A percentile compares a stretch with the other conserved stretches of the same genome.
Evolutionary conservation across 2,888 invertebrate species (phyloP).

Genomic region (Cerastoderma edule): DNA sequence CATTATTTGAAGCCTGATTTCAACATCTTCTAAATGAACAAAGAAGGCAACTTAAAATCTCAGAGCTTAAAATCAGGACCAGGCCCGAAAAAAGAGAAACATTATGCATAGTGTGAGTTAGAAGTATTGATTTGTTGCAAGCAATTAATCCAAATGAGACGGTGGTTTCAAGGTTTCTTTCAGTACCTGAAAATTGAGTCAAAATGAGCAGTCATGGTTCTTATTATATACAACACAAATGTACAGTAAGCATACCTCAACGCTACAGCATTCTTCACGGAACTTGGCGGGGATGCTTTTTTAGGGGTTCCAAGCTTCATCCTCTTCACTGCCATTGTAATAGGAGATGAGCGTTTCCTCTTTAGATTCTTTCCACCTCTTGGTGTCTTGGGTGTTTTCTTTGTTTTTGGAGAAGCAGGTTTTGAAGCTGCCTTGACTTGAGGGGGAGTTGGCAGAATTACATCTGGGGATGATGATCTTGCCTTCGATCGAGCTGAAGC

Average conservation of each 20-base stretch:
- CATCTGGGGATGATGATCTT: constrained; percentile 27
- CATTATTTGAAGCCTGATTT: no score
- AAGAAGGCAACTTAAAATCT: no score
- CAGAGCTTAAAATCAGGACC: no score
- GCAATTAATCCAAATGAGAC: no score
- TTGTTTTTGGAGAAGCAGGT: constrained; percentile 43
- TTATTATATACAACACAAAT: no score
- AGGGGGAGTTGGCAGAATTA: constrained; percentile 1
- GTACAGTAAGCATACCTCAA: constrained; percentile 33
- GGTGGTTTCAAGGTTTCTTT: no score
- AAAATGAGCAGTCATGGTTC: no score
- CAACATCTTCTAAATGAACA: no score
- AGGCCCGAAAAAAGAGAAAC: no score
- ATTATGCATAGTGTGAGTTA: no score
- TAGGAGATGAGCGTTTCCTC: constrained; percentile 53
- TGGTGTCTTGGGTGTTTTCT: constrained; percentile 48
- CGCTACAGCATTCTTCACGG: constrained; percentile 70
- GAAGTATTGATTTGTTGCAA: no score
- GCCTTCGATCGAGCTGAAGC: constrained; percentile 56
- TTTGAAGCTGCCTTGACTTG: neutral
- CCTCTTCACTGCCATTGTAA: constrained; percentile 40
- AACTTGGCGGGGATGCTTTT: constrained; percentile 60
- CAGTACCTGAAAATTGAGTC: no score
- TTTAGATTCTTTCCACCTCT: constrained; percentile 53
- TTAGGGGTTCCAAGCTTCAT: constrained; percentile 62